phyloP scores from a whole-genome alignment of 2,888 invertebrate species.

The Trachelus troglodyta region DNA sequence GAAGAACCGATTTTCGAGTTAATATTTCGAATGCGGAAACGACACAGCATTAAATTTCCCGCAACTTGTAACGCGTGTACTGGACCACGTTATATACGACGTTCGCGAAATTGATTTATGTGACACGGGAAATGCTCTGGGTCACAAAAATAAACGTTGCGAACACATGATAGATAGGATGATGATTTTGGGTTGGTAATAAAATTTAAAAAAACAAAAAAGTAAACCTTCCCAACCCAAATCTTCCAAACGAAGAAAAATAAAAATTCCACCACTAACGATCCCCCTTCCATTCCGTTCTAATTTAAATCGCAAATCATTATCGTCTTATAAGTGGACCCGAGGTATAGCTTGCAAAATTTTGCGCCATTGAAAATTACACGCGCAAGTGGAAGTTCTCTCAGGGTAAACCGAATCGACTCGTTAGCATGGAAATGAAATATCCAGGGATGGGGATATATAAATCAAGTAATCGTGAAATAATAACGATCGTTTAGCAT shows the following conservation, averaged over 20 bases:
- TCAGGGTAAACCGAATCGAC: not conserved
- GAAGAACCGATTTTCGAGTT: conserved; percentile 3
- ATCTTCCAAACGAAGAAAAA: not conserved
- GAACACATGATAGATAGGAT: not conserved
- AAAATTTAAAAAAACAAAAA: too few species aligned
- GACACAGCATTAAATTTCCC: conserved; percentile 16
- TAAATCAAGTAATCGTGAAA: not conserved
- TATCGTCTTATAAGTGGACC: not conserved
- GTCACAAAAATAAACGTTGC: not conserved
- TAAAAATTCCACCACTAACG: not conserved
- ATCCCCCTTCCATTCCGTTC: not conserved
- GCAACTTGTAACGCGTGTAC: conserved; percentile 9
- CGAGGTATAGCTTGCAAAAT: not conserved
- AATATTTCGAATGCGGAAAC: conserved; percentile 14
- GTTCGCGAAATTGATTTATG: not conserved
- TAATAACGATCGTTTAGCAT: not conserved
- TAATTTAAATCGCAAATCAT: not conserved
- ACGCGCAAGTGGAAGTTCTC: not conserved
- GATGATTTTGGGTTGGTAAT: not conserved
- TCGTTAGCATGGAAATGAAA: not conserved
- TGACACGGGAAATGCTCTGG: not conserved
- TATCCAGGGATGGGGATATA: not conserved
- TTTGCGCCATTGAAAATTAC: not conserved
- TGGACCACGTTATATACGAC: not conserved
- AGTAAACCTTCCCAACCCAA: not conserved